These are phyloP conservation scores for Catocala sponsa DNA, from an alignment of 2,888 invertebrate genomes.

Conservation along the genomic window DNA sequence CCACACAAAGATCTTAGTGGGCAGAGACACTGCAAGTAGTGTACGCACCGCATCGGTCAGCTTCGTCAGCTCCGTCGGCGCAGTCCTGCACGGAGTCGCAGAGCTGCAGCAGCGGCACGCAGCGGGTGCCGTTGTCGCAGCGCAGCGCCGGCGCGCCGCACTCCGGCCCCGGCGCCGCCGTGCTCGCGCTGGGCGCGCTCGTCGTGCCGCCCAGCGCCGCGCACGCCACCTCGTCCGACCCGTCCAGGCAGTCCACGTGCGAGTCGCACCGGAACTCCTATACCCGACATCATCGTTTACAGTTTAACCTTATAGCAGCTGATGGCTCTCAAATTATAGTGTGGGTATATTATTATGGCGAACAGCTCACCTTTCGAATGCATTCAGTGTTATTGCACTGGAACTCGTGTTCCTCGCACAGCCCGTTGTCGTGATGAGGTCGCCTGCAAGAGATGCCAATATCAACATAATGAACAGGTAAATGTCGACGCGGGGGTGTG, in stretches of 20 bases:
- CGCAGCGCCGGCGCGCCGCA: conserved; percentile 87
- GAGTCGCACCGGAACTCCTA: conserved; percentile 90
- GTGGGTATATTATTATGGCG: no score
- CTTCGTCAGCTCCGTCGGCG: conserved; percentile 93
- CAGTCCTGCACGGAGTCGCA: conserved; percentile 93
- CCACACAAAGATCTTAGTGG: neutral
- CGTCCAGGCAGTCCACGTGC: conserved; percentile 91
- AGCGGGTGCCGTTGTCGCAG: conserved; percentile 91
- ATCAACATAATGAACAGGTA: neutral
- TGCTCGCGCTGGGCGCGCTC: conserved; percentile 17
- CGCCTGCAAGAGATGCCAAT: conserved; percentile 42
- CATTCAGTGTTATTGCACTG: conserved; percentile 90
- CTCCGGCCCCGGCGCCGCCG: conserved; percentile 38
- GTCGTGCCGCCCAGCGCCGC: conserved; percentile 30
- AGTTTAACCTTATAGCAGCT: no score
- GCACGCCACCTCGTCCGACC: conserved; percentile 92
- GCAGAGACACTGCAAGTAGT: neutral
- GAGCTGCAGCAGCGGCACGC: conserved; percentile 91
- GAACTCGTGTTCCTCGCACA: conserved; percentile 90
- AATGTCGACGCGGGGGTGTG: neutral
- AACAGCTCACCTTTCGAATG: conserved; percentile 83
- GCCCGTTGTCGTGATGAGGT: conserved; percentile 43
- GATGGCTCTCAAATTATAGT: no score
- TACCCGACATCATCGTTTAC: neutral
- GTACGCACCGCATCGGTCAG: conserved; percentile 89